phyloP scores from a whole-genome alignment of 2,888 invertebrate species.

The Morpho deidamia region DNA sequence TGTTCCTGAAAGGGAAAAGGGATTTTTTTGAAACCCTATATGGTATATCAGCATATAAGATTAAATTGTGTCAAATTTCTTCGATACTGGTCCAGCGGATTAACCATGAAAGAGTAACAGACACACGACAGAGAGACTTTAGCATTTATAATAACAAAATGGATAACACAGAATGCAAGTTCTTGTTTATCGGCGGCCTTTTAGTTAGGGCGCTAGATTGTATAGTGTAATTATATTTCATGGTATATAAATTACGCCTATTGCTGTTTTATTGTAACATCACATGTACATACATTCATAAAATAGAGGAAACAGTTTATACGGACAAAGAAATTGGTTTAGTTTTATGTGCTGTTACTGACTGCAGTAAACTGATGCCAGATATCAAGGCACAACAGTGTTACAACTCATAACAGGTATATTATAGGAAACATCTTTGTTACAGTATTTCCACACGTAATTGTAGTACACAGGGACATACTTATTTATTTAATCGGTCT shows the following conservation, averaged over 20 bases:
- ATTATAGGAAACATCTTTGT: constrained; percentile 14
- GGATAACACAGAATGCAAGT: no score
- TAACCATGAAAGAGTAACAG: no score
- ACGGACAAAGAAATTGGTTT: constrained; percentile 39
- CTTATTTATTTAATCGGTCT: no score
- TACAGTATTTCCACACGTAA: constrained; percentile 1
- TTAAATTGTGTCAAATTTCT: no score
- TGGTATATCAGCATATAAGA: no score
- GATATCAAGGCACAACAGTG: constrained; percentile 51
- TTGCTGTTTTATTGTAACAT: not conserved
- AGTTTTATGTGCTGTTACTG: constrained; percentile 53
- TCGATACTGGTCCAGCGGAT: no score
- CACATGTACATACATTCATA: constrained; percentile 1
- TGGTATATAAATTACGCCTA: not conserved
- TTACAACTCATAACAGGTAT: constrained; percentile 24
- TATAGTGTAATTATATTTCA: no score
- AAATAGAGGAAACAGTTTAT: constrained; percentile 19
- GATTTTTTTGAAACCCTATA: no score
- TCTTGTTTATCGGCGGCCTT: not conserved
- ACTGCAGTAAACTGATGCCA: constrained; percentile 51
- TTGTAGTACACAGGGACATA: not conserved
- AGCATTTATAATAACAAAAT: no score
- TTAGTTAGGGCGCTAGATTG: not conserved
- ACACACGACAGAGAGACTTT: no score
- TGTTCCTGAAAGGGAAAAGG: no score